These are phyloP conservation scores for Phataginus tetradactyla DNA, from an alignment of 2,797 vertebrate genomes.

Conservation along the genomic window DNA sequence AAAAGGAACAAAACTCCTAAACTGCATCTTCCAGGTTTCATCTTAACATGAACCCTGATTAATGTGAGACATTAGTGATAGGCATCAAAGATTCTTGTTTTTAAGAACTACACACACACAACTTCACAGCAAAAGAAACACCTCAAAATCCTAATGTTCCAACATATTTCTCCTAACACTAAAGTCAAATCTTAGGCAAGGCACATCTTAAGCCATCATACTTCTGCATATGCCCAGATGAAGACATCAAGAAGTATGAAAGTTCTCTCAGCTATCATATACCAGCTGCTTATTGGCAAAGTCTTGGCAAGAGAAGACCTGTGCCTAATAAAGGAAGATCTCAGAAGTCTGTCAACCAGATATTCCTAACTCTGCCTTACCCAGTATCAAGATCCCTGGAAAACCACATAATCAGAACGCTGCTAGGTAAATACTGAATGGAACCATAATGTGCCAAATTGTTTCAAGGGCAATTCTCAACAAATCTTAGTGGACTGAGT, in stretches of 20 bases:
- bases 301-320: background rate
- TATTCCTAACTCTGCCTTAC: background rate
- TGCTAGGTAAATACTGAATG: background rate
- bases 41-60: background rate
- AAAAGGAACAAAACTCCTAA: background rate
- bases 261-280: background rate
- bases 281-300: background rate
- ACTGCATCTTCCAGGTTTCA: background rate
- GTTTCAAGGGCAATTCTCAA: background rate
- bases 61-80: background rate
- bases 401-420: background rate
- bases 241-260: slow-evolving; percentile 41
- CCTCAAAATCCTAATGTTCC: background rate
- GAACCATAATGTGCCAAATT: background rate
- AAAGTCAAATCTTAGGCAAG: background rate
- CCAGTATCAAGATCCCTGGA: background rate
- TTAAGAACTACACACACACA: background rate
- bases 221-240: background rate
- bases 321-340: background rate
- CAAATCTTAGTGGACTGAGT: background rate
- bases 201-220: background rate
- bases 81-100: background rate
- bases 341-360: background rate
- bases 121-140: background rate
- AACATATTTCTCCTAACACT: slow-evolving; percentile 15